Base-by-base conservation (phyloP, 2,113 vertebrate genomes). In the Corythornis vintsioides region DNA sequence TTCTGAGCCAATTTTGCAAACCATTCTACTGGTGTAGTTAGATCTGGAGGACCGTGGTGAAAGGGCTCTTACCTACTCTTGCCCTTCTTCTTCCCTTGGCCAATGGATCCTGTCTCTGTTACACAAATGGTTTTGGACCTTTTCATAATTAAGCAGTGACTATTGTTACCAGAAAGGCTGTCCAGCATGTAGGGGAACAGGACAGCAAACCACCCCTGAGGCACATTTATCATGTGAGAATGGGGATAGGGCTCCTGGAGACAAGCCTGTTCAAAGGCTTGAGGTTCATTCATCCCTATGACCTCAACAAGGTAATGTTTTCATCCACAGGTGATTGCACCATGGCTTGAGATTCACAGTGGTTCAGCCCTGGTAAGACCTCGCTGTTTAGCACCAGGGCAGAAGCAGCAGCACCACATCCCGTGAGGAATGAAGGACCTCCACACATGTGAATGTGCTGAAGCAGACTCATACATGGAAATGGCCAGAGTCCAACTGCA, bases 351-450 rank as follows among this genome's bases (percentile, higher is more conserved):
- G 40, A 9, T 35, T 15, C 0, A 0, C 3, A 0, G 33, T 16
- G 29, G 4, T 56, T 35, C 59, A 83, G 35, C 35, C 19, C 25
- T 33, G 33, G 13, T 47, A 12, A 52, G 42, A 70, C 14, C 12
- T 77, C 4, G 0, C 6, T 5, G 25, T 60, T 50, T 2, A 1
- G 57, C 31, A 24, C 19, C 0, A 1, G 33, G 31, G 9, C 7
- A 80, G 33, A 65, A 60, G 40, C 5, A 55, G 29, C 19, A 79
- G 45, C 56, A 77, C 26, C 19, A 26, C 19, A 31, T 5, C 40
- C 25, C 0, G 0, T 20, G 48, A 24, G 25, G 19, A 45, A 60
- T 2, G 4, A 63, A 60, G 45, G 22, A 22, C 21, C 6, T 22
- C 5, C 52, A 61, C 33, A 8, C 13, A 8, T 4, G 5, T 10